These are phyloP conservation scores for Abrostola tripartita DNA, from an alignment of 2,888 invertebrate genomes.

Conservation along the genomic window DNA sequence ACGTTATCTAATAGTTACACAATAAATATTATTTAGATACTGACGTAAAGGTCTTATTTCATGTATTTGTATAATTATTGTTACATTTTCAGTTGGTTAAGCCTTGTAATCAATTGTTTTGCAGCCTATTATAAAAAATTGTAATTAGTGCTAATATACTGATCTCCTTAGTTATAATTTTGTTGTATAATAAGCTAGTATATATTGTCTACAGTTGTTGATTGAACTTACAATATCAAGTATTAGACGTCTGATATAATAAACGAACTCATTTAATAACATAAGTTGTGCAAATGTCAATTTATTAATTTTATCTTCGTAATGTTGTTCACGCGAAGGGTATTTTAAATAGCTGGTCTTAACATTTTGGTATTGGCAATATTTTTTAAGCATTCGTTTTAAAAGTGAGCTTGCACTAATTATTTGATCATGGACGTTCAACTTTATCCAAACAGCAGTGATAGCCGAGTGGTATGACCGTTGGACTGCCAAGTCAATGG, in stretches of 20 bases:
- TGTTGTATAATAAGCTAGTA: slow-evolving; percentile 1
- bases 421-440: too few species aligned
- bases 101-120: slow-evolving; percentile 17
- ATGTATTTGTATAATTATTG: slow-evolving; percentile 11
- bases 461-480: too few species aligned
- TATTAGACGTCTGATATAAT: slow-evolving; percentile 46
- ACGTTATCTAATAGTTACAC: slow-evolving; percentile 23
- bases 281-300: slow-evolving; percentile 75
- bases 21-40: slow-evolving; percentile 16
- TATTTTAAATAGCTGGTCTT: neutral
- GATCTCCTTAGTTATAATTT: neutral
- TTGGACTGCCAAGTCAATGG: too few species aligned
- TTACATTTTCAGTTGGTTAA: slow-evolving; percentile 3
- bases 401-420: too few species aligned
- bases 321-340: slow-evolving; percentile 46
- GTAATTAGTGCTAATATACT: slow-evolving; percentile 14
- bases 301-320: slow-evolving; percentile 65
- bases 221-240: slow-evolving; percentile 16
- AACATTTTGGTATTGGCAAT: neutral
- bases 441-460: too few species aligned
- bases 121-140: slow-evolving; percentile 29
- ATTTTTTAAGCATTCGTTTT: too few species aligned
- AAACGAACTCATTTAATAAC: slow-evolving; percentile 58
- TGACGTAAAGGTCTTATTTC: slow-evolving; percentile 20
- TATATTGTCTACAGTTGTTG: slow-evolving; percentile 16